Percentiles rank a stretch among this genome's conserved stretches.
phyloP scores from a whole-genome alignment of 2,113 vertebrate species.

The Thinocorus orbignyianus region DNA sequence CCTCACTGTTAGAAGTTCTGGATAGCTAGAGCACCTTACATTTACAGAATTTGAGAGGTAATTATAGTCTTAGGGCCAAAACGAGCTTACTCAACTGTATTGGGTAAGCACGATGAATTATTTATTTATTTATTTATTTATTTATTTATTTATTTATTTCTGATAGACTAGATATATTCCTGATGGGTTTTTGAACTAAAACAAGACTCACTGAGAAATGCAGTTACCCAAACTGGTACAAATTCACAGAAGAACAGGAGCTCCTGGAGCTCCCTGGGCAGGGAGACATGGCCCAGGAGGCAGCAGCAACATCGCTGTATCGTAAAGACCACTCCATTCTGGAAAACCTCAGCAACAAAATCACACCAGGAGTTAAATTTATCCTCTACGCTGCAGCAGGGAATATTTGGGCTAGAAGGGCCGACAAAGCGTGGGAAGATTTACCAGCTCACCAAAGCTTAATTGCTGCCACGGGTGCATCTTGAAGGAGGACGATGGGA shows the following conservation, averaged over 20 bases:
- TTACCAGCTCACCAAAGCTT: rapidly evolving
- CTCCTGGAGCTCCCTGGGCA: background rate
- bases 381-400: rapidly evolving
- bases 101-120: too few species aligned
- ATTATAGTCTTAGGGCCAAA: background rate
- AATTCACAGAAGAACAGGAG: rapidly evolving
- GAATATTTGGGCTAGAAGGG: background rate
- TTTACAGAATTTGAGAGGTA: background rate
- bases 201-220: background rate
- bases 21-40: background rate
- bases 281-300: rapidly evolving
- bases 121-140: too few species aligned
- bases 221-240: background rate
- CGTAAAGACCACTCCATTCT: rapidly evolving
- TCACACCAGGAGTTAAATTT: rapidly evolving
- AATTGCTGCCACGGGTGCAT: background rate
- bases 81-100: background rate
- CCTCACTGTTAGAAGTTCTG: background rate
- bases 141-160: background rate
- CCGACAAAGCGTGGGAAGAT: too few species aligned
- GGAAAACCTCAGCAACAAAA: background rate
- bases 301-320: background rate
- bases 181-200: background rate
- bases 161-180: background rate
- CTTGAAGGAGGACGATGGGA: rapidly evolving